Evolutionary conservation across 1,140 invertebrate species (phyloP).

Genomic region (Tetragonula clypearis): DNA sequence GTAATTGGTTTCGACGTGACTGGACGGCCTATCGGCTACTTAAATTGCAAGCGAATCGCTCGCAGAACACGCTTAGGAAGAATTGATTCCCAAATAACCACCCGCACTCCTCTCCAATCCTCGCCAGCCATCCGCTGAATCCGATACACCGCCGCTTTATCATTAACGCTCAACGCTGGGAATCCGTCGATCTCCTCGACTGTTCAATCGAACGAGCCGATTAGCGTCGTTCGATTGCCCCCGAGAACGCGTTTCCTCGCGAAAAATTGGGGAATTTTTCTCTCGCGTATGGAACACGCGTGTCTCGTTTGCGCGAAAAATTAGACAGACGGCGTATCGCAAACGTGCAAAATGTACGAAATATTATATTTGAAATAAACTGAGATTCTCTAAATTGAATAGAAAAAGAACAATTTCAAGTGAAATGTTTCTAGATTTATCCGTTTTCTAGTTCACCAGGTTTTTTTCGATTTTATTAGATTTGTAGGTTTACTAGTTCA

Average conservation of each 20-base stretch:
- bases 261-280: no score
- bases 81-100: slow-evolving; percentile 33
- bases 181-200: not conserved
- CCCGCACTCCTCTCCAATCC: not conserved
- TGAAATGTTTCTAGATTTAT: no score
- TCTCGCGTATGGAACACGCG: no score
- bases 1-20: slow-evolving; percentile 64
- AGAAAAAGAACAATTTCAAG: no score
- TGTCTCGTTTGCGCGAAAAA: no score
- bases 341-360: no score
- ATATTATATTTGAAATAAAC: no score
- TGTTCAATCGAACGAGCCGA: not conserved
- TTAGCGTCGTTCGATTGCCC: not conserved
- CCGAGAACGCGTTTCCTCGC: not conserved
- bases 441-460: no score
- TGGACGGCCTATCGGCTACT: slow-evolving; percentile 54
- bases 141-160: not conserved
- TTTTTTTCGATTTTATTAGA: no score
- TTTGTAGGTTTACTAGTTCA: no score
- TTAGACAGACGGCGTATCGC: no score
- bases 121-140: not conserved
- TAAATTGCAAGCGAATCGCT: slow-evolving; percentile 42
- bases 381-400: no score
- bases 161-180: slow-evolving; percentile 10
- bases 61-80: slow-evolving; percentile 13